These are phyloP conservation scores for Sinocyclocheilus anshuiensis DNA, from an alignment of 2,113 vertebrate genomes.

Conservation along the genomic window DNA sequence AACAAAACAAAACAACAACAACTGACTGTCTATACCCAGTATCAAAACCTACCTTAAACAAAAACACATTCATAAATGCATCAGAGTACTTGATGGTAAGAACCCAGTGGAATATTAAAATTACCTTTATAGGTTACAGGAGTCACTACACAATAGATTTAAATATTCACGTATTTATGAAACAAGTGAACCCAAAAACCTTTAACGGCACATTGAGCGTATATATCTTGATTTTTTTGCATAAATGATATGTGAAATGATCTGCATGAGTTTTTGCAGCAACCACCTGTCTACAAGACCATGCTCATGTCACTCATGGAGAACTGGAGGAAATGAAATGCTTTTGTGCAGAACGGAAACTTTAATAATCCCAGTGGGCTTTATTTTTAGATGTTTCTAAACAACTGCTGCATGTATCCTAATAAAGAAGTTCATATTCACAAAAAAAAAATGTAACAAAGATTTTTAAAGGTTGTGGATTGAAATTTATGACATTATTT, in stretches of 20 bases:
- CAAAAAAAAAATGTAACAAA: neutral
- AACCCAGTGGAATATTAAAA: neutral
- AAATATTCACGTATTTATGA: neutral
- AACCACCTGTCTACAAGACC: neutral
- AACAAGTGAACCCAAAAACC: neutral
- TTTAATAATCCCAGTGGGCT: conserved; percentile 16
- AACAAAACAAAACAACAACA: neutral
- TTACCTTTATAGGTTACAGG: neutral
- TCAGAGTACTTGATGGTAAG: neutral
- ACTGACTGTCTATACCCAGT: neutral
- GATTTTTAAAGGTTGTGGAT: neutral
- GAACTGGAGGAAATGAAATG: neutral
- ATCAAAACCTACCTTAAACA: neutral
- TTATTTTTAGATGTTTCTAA: conserved; percentile 11
- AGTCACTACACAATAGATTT: neutral
- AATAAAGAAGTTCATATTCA: neutral
- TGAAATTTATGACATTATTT: conserved; percentile 4
- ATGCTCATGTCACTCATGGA: neutral
- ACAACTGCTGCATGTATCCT: neutral
- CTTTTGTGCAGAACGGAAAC: conserved; percentile 10
- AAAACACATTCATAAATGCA: neutral
- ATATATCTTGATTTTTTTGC: neutral
- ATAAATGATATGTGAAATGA: neutral
- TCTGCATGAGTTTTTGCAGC: neutral
- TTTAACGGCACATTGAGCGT: neutral